phyloP scores from a whole-genome alignment of 2,113 vertebrate species.

The Ascaphus truei region DNA sequence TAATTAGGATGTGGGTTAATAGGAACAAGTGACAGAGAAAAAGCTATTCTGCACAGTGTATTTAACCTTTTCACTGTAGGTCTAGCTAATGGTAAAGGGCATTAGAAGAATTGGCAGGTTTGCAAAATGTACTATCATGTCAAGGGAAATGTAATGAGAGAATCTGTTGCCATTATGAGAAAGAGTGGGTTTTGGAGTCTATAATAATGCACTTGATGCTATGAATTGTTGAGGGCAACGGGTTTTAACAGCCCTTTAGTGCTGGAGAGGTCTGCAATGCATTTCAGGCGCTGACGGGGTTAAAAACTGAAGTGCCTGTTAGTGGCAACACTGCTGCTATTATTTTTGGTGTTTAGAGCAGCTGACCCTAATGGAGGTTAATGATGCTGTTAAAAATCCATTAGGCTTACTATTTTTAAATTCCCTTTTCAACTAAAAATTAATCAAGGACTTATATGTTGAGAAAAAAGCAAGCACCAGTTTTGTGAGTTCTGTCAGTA shows the following conservation, averaged over 20 bases:
- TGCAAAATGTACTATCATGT: not conserved
- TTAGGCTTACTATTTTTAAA: not conserved
- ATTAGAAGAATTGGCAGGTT: not conserved
- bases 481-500: not conserved
- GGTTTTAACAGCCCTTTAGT: not conserved
- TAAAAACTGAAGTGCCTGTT: not conserved
- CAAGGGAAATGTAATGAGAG: not conserved
- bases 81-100: conserved; percentile 1
- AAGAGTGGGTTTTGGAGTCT: not conserved
- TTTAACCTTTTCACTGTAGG: conserved; percentile 17
- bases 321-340: not conserved
- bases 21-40: not conserved
- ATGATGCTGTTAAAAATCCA: conserved; percentile 13
- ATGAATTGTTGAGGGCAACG: not conserved
- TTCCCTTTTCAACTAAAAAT: not conserved
- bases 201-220: not conserved
- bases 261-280: not conserved
- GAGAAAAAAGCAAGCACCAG: not conserved
- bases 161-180: not conserved
- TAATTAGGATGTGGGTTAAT: not conserved
- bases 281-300: not conserved
- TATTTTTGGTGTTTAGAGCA: not conserved
- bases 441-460: not conserved
- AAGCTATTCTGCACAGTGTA: not conserved
- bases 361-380: conserved; percentile 4